A percentile compares a stretch with the other conserved stretches of the same genome.
Conservation (phyloP, 1,140 invertebrate genomes). For the Lasioglossum albipes region DNA sequence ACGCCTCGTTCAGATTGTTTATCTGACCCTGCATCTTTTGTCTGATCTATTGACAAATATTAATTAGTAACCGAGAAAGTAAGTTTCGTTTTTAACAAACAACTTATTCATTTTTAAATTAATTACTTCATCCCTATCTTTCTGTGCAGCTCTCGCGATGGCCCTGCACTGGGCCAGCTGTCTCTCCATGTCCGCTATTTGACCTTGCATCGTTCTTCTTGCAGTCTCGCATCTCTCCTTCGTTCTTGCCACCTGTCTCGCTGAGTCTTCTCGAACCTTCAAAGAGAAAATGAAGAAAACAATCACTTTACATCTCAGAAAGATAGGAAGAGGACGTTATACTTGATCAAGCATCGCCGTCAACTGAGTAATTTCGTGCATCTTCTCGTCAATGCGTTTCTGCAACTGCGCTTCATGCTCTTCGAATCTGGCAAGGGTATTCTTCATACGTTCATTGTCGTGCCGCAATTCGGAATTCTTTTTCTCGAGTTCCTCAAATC, state of each 20-base stretch:
- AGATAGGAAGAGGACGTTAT: neutral
- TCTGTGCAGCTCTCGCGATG: constrained; percentile 82
- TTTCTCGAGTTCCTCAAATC: constrained; percentile 79
- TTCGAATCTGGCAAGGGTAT: constrained; percentile 73
- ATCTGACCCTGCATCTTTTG: constrained; percentile 86
- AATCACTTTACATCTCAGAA: neutral
- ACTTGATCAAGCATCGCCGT: constrained; percentile 84
- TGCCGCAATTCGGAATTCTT: constrained; percentile 78
- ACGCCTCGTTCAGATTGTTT: constrained; percentile 84
- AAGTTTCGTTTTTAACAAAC: neutral
- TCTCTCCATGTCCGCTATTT: constrained; percentile 84
- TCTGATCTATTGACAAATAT: constrained; percentile 77
- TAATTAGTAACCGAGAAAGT: neutral
- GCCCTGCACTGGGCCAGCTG: constrained; percentile 84
- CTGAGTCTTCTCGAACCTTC: constrained; percentile 84
- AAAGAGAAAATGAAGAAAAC: neutral
- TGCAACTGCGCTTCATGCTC: constrained; percentile 70
- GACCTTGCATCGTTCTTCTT: constrained; percentile 82
- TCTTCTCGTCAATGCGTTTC: constrained; percentile 75
- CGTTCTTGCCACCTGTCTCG: constrained; percentile 84
- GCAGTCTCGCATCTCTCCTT: constrained; percentile 85
- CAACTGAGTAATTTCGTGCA: constrained; percentile 82
- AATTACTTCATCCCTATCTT: constrained; percentile 84
- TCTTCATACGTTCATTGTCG: constrained; percentile 80
- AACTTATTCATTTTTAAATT: neutral